These are phyloP conservation scores for Potamilus streckersoni DNA, from an alignment of 1,140 invertebrate genomes.

Conservation along the genomic window DNA sequence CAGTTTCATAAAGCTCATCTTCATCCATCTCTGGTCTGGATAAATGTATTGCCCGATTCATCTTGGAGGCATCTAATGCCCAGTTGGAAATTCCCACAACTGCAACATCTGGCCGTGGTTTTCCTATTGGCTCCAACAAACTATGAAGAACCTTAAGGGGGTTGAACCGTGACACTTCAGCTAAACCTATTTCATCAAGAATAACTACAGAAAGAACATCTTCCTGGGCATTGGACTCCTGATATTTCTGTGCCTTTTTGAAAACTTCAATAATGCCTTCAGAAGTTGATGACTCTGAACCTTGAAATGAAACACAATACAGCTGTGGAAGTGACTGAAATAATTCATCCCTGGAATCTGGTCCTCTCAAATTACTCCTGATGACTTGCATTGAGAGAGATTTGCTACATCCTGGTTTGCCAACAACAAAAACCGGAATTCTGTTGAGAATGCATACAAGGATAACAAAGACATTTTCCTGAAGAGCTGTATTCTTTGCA, in stretches of 20 bases:
- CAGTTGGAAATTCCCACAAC: constrained; percentile 57
- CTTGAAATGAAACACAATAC: constrained; percentile 46
- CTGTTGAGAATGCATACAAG: constrained; percentile 52
- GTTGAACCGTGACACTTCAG: constrained; percentile 38
- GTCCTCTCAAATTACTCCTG: constrained; percentile 47
- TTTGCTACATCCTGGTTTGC: constrained; percentile 60
- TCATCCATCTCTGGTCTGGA: constrained; percentile 41
- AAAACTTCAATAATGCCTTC: constrained; percentile 46
- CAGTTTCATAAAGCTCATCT: constrained; percentile 37
- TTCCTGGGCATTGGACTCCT: constrained; percentile 26
- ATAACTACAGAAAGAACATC: constrained; percentile 44
- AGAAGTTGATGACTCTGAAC: constrained; percentile 44
- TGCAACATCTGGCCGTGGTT: constrained; percentile 34
- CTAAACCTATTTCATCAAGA: constrained; percentile 50
- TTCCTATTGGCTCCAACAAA: constrained; percentile 38
- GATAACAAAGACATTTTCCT: constrained; percentile 59
- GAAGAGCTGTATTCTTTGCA: constrained; percentile 47
- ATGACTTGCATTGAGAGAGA: constrained; percentile 55
- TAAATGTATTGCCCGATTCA: neutral
- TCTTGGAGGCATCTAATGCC: constrained; percentile 55
- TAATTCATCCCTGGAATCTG: constrained; percentile 37
- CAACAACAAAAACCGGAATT: constrained; percentile 60
- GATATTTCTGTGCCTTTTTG: constrained; percentile 39
- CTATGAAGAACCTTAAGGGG: constrained; percentile 42
- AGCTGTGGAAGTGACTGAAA: constrained; percentile 48